Base-by-base conservation (phyloP, 64 coral and sea anemone species). In the Astreopora myriophthalma region DNA sequence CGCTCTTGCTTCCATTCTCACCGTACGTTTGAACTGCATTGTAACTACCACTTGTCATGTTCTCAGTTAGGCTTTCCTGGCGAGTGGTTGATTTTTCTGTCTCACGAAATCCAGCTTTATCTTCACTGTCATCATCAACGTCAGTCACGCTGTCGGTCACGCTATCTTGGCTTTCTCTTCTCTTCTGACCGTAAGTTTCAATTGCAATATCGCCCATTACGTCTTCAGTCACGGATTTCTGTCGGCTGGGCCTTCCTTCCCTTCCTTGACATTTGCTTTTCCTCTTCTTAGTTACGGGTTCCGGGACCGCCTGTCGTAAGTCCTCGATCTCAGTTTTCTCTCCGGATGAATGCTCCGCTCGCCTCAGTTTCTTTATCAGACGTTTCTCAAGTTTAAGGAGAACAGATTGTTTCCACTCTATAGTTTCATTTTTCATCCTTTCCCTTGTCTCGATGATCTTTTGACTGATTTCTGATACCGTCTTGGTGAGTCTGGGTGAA, bases 361-460 rank as follows among this genome's bases (percentile, higher is more conserved):
- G 65, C 35, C 65, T 80, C 14, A 91, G 32, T 82, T 82, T 91
- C n/a, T 72, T 24, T 19, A 82, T 82, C 23, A 91, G 60, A 32
- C 27, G 75, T 38, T 34, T 71, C 66, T 91, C 89, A 12, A 91
- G n/a, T 27, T 34, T 71, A 48, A 34, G 23, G 17, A 91, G 76
- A 25, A 91, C 3, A 29, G 30, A 51, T 60, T 91, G 82, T 48
- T 91, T 91, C 89, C 89, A 91, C 8, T 91, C 76, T 8, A 91
- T 91, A 1, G 76, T 49, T 37, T 91, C 89, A 3, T 72, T 71
- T n/a, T 55, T 70, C 3, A 91, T 82, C 58, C 89, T 77, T 3
- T 91, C 75, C 58, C 89, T 81, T 25, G 89, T 91, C 46, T 91
- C 76, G 1, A 82, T 17, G 34, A 91, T 60, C 42, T 91, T 82